phyloP scores from a whole-genome alignment of 1,140 invertebrate genomes.

The Oppia nitens region DNA sequence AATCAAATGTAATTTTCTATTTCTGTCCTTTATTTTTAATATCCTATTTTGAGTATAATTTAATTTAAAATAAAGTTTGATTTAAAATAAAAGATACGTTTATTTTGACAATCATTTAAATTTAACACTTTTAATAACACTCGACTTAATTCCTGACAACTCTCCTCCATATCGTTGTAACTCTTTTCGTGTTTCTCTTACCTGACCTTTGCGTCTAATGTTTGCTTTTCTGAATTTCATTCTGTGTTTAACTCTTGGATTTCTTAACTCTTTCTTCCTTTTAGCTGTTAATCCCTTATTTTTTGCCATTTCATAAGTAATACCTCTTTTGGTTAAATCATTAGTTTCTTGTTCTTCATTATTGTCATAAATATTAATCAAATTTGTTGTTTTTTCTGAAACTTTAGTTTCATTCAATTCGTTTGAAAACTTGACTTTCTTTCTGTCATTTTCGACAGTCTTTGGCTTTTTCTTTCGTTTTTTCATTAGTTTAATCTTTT shows the following conservation, averaged over 20 bases:
- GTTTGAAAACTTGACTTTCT: conserved; percentile 22
- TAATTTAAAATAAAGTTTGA: no score
- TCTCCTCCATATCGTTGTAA: conserved; percentile 64
- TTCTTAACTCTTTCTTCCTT: conserved; percentile 72
- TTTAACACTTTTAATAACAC: conserved; percentile 67
- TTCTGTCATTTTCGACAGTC: conserved; percentile 1
- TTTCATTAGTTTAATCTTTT: conserved; percentile 20
- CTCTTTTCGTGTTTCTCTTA: conserved; percentile 57
- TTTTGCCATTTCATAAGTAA: conserved; percentile 82
- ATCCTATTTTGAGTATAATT: no score
- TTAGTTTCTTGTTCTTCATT: conserved; percentile 20
- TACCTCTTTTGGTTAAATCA: conserved; percentile 47
- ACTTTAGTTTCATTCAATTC: conserved; percentile 9
- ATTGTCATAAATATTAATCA: conserved; percentile 16
- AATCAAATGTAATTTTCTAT: no score
- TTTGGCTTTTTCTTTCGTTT: conserved; percentile 21
- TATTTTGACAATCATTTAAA: no score
- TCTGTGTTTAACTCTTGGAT: conserved; percentile 81
- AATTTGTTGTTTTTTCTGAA: no score
- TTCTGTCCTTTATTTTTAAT: no score
- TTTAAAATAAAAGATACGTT: no score
- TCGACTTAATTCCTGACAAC: conserved; percentile 71
- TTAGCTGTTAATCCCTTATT: conserved; percentile 81
- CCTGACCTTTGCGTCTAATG: conserved; percentile 71
- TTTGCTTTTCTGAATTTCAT: conserved; percentile 77